These are phyloP conservation scores for Orchestia grillus DNA, from an alignment of 1,140 invertebrate genomes.

Conservation along the genomic window DNA sequence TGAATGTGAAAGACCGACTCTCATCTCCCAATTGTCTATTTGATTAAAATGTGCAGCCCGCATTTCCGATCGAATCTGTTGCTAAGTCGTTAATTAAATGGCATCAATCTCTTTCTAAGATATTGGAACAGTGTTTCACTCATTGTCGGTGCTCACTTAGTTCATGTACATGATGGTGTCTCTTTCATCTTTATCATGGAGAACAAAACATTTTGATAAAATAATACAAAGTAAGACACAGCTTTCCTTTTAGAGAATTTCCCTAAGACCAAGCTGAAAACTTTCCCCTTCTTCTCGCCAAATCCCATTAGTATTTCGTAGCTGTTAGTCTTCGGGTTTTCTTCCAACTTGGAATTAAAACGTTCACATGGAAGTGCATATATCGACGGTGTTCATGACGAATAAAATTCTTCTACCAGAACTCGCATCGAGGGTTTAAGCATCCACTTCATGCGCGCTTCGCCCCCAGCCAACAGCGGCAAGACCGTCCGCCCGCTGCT, in stretches of 20 bases:
- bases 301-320: not conserved
- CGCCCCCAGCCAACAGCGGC: slow-evolving; percentile 71
- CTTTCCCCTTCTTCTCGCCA: not conserved
- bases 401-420: slow-evolving; percentile 76
- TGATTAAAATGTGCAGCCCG: not conserved
- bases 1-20: not conserved
- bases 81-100: not conserved
- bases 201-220: no score
- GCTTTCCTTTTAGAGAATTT: not conserved
- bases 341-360: not conserved
- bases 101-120: no score
- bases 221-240: no score
- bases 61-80: not conserved
- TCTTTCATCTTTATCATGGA: no score
- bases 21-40: not conserved
- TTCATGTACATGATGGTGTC: no score
- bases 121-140: no score
- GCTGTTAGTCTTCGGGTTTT: not conserved
- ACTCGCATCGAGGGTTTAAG: slow-evolving; percentile 79
- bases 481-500: slow-evolving; percentile 77
- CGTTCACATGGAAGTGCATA: not conserved
- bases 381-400: not conserved
- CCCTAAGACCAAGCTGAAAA: not conserved
- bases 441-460: slow-evolving; percentile 82
- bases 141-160: no score